Percentiles rank a stretch among this genome's conserved stretches.
Evolutionary conservation across 2,113 vertebrate genomes (phyloP).

Genomic region (Tautogolabrus adspersus): DNA sequence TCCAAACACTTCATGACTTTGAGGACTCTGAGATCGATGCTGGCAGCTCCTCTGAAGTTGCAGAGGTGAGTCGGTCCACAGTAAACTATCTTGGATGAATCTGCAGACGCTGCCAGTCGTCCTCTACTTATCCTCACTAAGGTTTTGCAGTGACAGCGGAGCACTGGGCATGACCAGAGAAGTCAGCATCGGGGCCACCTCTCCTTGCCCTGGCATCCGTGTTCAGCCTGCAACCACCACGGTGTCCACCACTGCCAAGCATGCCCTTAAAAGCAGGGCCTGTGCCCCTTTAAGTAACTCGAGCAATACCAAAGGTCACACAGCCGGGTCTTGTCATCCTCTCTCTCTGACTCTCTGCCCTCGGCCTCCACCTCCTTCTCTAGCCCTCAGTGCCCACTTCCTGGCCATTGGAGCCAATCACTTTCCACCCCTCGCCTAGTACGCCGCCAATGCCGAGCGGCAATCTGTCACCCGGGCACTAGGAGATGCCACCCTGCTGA

Average conservation of each 20-base stretch:
- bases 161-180: constrained; percentile 48
- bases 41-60: constrained; percentile 53
- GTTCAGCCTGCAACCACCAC: constrained; percentile 66
- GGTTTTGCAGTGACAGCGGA: constrained; percentile 61
- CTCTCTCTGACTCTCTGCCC: constrained; percentile 67
- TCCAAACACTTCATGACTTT: constrained; percentile 69
- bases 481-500: constrained; percentile 94
- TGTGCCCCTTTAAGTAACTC: constrained; percentile 82
- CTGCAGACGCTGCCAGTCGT: constrained; percentile 57
- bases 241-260: constrained; percentile 76
- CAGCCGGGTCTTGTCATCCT: constrained; percentile 85
- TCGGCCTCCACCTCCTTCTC: constrained; percentile 68
- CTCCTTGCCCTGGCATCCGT: constrained; percentile 77
- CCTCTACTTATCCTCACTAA: constrained; percentile 74
- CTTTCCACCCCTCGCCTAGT: constrained; percentile 90
- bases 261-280: constrained; percentile 78
- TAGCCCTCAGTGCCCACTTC: constrained; percentile 89
- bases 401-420: constrained; percentile 94
- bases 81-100: constrained; percentile 53
- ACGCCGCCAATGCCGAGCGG: constrained; percentile 92
- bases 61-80: constrained; percentile 61
- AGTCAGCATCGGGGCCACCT: constrained; percentile 63
- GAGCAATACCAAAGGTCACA: constrained; percentile 81
- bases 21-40: constrained; percentile 53
- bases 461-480: constrained; percentile 98